Percentiles rank a stretch among this genome's conserved stretches.
These are phyloP conservation scores for Silurus asotus DNA, from an alignment of 2,113 vertebrate genomes.

Conservation along the genomic window DNA sequence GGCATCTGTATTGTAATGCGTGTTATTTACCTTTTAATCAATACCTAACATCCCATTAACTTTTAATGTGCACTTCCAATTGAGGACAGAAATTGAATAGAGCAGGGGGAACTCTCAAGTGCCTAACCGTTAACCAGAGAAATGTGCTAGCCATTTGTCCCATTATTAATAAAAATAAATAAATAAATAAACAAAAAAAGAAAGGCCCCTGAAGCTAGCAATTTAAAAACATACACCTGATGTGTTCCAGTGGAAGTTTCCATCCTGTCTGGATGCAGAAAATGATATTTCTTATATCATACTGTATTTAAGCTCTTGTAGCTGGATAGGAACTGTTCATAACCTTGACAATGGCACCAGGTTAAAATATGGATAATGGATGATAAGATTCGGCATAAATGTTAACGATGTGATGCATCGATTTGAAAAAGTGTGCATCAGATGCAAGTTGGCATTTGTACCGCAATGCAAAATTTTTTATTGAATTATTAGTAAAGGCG, in stretches of 20 bases:
- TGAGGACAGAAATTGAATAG: conserved; percentile 75
- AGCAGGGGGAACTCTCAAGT: conserved; percentile 69
- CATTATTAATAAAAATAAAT: conserved; percentile 38
- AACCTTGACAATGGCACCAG: conserved; percentile 34
- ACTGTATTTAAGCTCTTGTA: background rate
- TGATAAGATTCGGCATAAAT: no score
- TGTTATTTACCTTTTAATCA: conserved; percentile 77
- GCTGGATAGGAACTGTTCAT: background rate
- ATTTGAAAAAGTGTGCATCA: no score
- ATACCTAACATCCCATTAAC: conserved; percentile 74
- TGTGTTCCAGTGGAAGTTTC: background rate
- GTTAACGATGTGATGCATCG: no score
- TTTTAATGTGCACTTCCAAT: conserved; percentile 74
- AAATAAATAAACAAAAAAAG: background rate
- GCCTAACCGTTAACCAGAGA: conserved; percentile 63
- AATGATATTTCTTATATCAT: background rate
- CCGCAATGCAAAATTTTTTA: no score
- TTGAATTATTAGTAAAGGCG: no score
- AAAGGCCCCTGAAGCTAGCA: background rate
- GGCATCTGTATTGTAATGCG: conserved; percentile 68
- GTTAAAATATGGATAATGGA: background rate
- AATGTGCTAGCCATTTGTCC: conserved; percentile 34
- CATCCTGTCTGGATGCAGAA: background rate
- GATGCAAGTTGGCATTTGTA: no score
- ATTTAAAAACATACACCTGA: background rate